Conservation (phyloP, 2,888 invertebrate species). For the Exocentrus adspersus region DNA sequence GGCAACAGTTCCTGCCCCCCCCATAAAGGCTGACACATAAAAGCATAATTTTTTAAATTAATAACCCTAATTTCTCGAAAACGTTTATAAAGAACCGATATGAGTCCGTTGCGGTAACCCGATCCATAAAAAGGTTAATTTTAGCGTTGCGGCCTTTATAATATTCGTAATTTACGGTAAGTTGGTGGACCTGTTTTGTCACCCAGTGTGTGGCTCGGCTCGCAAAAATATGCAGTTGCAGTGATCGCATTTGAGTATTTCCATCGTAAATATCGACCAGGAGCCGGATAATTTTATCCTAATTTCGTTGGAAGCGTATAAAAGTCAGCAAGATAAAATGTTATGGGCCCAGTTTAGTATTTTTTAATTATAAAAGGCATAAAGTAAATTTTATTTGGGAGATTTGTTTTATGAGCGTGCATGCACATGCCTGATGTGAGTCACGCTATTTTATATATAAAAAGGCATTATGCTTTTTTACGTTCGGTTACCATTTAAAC, state of each 20-base stretch:
- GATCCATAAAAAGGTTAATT: constrained; percentile 44
- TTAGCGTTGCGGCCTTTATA: constrained; percentile 45
- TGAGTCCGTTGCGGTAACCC: constrained; percentile 34
- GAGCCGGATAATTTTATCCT: constrained; percentile 54
- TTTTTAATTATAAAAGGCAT: constrained; percentile 45
- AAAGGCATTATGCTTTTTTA: constrained; percentile 1
- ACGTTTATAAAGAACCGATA: constrained; percentile 37
- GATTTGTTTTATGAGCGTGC: constrained; percentile 31
- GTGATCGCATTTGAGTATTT: constrained; percentile 56
- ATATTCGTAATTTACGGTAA: constrained; percentile 50
- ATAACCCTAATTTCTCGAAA: constrained; percentile 31
- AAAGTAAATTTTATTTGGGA: constrained; percentile 38
- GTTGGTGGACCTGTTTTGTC: constrained; percentile 45
- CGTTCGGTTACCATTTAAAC: constrained; percentile 8
- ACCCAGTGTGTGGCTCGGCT: constrained; percentile 49
- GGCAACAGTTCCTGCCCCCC: not conserved
- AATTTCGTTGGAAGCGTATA: constrained; percentile 53
- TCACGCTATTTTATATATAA: constrained; percentile 20
- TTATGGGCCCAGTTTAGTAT: constrained; percentile 46
- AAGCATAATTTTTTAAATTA: constrained; percentile 36
- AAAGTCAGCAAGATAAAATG: constrained; percentile 56
- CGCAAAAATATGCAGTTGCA: constrained; percentile 46
- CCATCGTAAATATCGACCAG: constrained; percentile 56
- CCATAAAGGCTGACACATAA: constrained; percentile 11
- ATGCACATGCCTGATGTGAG: constrained; percentile 27